Conservation (phyloP, 2,113 vertebrate species). For the Python bivittatus region DNA sequence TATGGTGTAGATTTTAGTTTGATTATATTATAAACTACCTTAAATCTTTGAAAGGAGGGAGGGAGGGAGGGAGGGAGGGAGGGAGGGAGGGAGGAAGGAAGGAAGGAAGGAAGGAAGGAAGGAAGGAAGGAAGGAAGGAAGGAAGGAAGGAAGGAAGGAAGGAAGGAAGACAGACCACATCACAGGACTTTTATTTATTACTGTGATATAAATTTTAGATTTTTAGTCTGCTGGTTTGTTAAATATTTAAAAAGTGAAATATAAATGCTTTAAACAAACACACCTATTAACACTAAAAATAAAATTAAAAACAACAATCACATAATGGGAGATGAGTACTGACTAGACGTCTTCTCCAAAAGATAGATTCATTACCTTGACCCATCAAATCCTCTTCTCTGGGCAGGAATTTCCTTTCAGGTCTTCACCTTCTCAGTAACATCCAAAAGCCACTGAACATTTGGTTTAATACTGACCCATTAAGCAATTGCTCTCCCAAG, state of each 20-base stretch:
- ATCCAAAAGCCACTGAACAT: constrained; percentile 51
- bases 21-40: no score
- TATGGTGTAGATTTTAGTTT: no score
- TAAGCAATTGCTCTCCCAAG: constrained; percentile 82
- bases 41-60: no score
- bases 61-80: no score
- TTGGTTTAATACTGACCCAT: constrained; percentile 84
- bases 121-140: no score
- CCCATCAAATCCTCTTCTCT: constrained; percentile 64
- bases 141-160: no score
- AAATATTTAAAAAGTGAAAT: background rate
- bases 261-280: background rate
- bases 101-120: no score
- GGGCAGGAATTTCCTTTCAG: constrained; percentile 64
- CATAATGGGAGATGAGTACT: background rate
- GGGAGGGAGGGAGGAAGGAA: no score
- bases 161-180: background rate
- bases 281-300: background rate
- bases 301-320: background rate
- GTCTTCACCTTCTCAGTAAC: constrained; percentile 32
- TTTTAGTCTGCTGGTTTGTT: background rate
- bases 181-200: background rate
- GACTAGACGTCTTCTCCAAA: background rate
- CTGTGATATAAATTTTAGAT: background rate
- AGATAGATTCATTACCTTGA: background rate